Evolutionary conservation across 2,888 invertebrate genomes (phyloP), one percentile per base, ranked within the genome.

Genomic region (Perithous albicinctus): DNA sequence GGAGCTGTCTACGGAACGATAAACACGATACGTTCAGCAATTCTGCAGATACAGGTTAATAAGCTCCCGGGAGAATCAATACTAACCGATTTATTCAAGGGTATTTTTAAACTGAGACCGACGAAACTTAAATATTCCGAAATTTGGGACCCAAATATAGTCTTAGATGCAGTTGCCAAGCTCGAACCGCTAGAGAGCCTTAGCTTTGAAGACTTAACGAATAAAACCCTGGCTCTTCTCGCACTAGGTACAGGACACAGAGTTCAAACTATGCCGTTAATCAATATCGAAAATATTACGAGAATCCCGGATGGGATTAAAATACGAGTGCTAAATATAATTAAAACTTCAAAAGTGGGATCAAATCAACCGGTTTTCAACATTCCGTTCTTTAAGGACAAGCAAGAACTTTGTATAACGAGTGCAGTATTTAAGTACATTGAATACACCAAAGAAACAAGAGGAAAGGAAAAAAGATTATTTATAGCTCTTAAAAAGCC

Each of bases 61-160:
- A 64, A 59, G 23, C 35, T 83, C 84, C 83, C 84, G 82, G 10
- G 84, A 82, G 23, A 72, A 70, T n/a, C 80, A 85, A 75, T 87
- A 80, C 80, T 67, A 15, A 46, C 46, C 46, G 46, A 46, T 1
- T 15, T 46, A 46, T 46, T 88, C 41, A 87, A 78, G 51, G 88
- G 85, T 10, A 63, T 85, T 1, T 83, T 78, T 20, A 82, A 73
- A 41, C 23, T 85, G 29, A 82, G 81, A 73, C 88, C 78, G 76
- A 78, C 6, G 4, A 15, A 7, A n/a, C 78, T 78, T 6, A 85
- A 59, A 67, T 86, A 90, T 75, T 74, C 87, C 29, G 29, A 59
- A 5, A 87, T 80, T 1, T 90, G 89, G 90, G 86, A 90, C 63
- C 86, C 88, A 1, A 56, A 43, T 2, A 48, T 82, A 0, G 72